These are phyloP conservation scores for Oostethus manadensis DNA, from an alignment of 2,113 vertebrate species.

Conservation along the genomic window DNA sequence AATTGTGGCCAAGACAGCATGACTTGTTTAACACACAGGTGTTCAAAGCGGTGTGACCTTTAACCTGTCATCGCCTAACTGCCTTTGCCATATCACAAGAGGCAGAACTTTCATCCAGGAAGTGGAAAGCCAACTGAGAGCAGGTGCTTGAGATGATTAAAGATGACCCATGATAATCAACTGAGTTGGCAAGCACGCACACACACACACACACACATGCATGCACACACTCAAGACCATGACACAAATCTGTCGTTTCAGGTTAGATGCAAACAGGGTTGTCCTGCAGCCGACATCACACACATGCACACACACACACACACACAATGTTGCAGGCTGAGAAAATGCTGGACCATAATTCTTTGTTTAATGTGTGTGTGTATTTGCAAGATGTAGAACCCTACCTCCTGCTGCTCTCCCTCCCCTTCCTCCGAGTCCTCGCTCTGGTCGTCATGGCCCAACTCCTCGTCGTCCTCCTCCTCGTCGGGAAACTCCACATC, in stretches of 20 bases:
- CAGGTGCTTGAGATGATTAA: constrained; percentile 5
- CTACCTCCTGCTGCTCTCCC: constrained; percentile 35
- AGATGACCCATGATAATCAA: background rate
- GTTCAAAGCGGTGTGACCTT: background rate
- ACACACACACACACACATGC: constrained; percentile 4
- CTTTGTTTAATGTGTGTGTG: constrained; percentile 26
- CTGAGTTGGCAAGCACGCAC: background rate
- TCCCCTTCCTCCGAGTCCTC: constrained; percentile 53
- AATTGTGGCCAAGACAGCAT: too few relatives aligned
- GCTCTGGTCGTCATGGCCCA: constrained; percentile 45
- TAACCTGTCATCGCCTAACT: background rate
- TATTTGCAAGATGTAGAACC: background rate
- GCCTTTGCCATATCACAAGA: background rate
- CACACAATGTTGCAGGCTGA: constrained; percentile 25
- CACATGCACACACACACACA: constrained; percentile 18
- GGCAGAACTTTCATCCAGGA: background rate
- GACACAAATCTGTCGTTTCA: constrained; percentile 56
- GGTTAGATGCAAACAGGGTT: constrained; percentile 28
- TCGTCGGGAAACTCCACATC: constrained; percentile 87
- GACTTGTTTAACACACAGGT: background rate
- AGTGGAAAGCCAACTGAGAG: background rate
- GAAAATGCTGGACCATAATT: constrained; percentile 40
- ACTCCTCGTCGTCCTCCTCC: constrained; percentile 37
- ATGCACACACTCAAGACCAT: constrained; percentile 14
- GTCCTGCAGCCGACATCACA: constrained; percentile 4